Conservation (phyloP, 2,888 invertebrate genomes). For the Hetaerina titia region DNA sequence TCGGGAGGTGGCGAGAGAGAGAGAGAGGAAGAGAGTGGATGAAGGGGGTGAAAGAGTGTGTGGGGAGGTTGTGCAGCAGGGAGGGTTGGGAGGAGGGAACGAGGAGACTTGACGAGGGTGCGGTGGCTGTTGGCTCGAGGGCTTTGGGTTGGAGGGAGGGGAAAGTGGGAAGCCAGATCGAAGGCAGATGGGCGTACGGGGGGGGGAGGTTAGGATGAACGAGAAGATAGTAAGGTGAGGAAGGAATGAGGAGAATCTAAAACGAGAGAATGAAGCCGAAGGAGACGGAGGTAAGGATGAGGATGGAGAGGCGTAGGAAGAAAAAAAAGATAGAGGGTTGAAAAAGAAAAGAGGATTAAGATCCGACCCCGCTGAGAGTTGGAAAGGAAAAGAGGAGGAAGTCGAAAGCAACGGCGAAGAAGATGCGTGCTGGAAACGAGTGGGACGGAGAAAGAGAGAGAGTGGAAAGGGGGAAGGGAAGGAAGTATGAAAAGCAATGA, state of each 20-base stretch:
- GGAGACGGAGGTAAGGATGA: not conserved
- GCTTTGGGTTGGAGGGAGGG: not conserved
- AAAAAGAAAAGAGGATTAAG: not conserved
- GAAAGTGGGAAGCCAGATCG: not conserved
- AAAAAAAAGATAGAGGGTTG: not conserved
- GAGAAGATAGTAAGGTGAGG: not conserved
- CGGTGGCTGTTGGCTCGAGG: no score
- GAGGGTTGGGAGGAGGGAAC: no score
- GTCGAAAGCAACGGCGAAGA: not conserved
- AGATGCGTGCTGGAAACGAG: not conserved
- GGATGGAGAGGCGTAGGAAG: not conserved
- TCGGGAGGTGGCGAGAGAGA: not conserved
- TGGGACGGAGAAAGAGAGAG: not conserved
- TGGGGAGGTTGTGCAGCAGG: no score
- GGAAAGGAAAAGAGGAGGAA: not conserved
- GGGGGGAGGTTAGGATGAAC: not conserved
- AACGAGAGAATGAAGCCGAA: not conserved
- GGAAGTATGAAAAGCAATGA: not conserved
- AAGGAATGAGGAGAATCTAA: not conserved
- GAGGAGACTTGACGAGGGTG: no score
- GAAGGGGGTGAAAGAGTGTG: not conserved
- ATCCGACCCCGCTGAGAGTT: not conserved
- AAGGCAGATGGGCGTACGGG: not conserved
- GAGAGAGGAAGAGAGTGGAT: not conserved
- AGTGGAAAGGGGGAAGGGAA: not conserved